Evolutionary conservation across 2,888 invertebrate genomes (phyloP), one percentile per base, ranked within the genome.

Genomic region (Hyles lineata): DNA sequence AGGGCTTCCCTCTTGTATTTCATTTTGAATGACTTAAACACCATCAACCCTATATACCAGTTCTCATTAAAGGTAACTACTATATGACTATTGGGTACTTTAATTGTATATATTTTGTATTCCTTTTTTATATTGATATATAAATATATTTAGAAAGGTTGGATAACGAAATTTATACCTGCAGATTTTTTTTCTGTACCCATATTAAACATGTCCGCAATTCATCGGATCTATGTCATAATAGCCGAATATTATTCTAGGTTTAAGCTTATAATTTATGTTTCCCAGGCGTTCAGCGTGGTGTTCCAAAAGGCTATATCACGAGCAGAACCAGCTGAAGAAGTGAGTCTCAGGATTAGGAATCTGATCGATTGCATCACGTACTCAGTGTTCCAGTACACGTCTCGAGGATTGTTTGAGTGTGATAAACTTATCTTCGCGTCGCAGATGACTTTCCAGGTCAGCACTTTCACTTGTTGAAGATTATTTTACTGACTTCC

Each of bases 281-380:
- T n/a, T 62, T 71, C 50, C 23, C 83, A 98, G 98, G 98, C 99
- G 1, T 99, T 99, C 91, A 98, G 98, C 90, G 98, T 98, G n/a
- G 99, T 99, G 50, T 99, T 99, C 89, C 98, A 98, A 95, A 99
- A 98, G 87, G 99, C 99, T 23, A 99, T 99, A 84, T 97, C 97
- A 63, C 96, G 96, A 86, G 98, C 99, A 0, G 97, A 98, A 78
- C 96, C 97, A 0, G 96, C 98, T 0, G 96, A 97, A 23, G 97
- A 97, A 78, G 97, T 99, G 0, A 95, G 96, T 52, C 93, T 95
- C 74, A 95, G 99, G 81, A 98, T 99, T 23, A 95, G 96, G 78
- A 98, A 98, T 91, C 96, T 99, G 67, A 99, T 99, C 82, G 98
- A 99, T 86, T 98, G 98, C 89, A 99, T 99, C 82, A 98, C 98